A percentile compares a stretch with the other conserved stretches of the same genome.
These are phyloP conservation scores for Uloborus diversus DNA, from an alignment of 1,140 invertebrate genomes.

Conservation along the genomic window DNA sequence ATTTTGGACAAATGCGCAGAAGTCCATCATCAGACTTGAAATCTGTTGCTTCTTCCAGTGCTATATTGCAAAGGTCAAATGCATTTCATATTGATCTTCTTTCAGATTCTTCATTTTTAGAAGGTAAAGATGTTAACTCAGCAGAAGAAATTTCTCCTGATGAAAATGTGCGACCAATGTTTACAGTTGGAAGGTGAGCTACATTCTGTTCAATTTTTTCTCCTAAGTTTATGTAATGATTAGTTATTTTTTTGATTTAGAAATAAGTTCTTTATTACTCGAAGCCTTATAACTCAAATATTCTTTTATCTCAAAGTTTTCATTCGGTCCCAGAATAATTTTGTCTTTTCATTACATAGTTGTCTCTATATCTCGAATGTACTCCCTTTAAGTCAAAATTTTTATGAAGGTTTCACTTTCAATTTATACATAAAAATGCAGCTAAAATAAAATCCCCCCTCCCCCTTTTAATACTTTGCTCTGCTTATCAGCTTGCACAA, in stretches of 20 bases:
- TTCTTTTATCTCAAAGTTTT: no score
- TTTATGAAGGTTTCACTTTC: no score
- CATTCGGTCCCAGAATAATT: no score
- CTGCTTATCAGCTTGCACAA: no score
- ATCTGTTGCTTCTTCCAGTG: slow-evolving; percentile 22
- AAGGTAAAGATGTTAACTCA: not conserved
- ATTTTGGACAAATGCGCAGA: not conserved
- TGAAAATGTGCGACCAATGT: not conserved
- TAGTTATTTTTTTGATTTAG: not conserved
- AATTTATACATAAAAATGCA: no score
- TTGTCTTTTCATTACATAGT: no score
- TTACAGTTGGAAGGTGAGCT: slow-evolving; percentile 23
- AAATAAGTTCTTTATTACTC: not conserved
- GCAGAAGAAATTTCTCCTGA: not conserved
- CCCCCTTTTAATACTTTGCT: no score
- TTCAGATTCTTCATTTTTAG: not conserved
- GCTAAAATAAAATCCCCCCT: no score
- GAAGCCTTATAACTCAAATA: no score
- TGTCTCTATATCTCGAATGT: no score
- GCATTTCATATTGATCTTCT: not conserved
- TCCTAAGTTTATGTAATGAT: not conserved
- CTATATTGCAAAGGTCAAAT: slow-evolving; percentile 28
- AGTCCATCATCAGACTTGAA: slow-evolving; percentile 18
- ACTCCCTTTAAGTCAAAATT: no score
- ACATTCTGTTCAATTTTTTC: not conserved